Conservation (phyloP, 2,888 invertebrate genomes). For the Anarsia innoxiella region DNA sequence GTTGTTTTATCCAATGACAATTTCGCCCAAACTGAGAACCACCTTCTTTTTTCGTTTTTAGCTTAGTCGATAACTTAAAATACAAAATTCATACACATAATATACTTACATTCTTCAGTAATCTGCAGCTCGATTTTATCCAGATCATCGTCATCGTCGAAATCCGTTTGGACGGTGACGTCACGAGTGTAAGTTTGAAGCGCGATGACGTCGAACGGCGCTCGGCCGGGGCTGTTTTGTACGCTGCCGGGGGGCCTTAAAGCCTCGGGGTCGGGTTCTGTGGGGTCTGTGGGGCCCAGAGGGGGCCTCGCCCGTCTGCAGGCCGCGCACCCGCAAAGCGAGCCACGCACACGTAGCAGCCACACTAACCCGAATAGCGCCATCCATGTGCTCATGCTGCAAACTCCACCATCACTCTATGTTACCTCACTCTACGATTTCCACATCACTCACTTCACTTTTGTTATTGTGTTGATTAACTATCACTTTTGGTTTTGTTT, state of each 20-base stretch:
- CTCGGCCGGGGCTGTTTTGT: slow-evolving; percentile 44
- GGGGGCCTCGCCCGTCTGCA: slow-evolving; percentile 56
- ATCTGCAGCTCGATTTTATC: slow-evolving; percentile 68
- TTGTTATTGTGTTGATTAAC: background rate
- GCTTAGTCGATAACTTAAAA: too few species aligned
- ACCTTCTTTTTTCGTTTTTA: too few species aligned
- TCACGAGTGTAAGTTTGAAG: slow-evolving; percentile 65
- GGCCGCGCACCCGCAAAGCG: slow-evolving; percentile 84
- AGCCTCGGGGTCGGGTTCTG: background rate
- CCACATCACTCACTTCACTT: background rate
- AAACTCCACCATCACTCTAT: slow-evolving; percentile 49
- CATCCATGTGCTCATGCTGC: slow-evolving; percentile 79
- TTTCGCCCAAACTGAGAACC: too few species aligned
- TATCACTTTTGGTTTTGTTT: background rate
- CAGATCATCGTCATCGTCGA: slow-evolving; percentile 64
- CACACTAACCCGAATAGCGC: slow-evolving; percentile 91
- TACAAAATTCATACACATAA: too few species aligned
- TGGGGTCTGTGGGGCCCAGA: background rate
- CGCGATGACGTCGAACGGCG: slow-evolving; percentile 63
- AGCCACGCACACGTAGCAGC: slow-evolving; percentile 86
- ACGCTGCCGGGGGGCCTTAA: slow-evolving; percentile 23
- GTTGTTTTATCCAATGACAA: too few species aligned
- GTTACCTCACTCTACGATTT: slow-evolving; percentile 10
- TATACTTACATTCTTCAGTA: slow-evolving; percentile 60
- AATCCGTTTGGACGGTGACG: slow-evolving; percentile 70